Percentiles rank a stretch among this genome's conserved stretches.
phyloP scores from a whole-genome alignment of 2,797 vertebrate genomes.

The Liparis tanakae region DNA sequence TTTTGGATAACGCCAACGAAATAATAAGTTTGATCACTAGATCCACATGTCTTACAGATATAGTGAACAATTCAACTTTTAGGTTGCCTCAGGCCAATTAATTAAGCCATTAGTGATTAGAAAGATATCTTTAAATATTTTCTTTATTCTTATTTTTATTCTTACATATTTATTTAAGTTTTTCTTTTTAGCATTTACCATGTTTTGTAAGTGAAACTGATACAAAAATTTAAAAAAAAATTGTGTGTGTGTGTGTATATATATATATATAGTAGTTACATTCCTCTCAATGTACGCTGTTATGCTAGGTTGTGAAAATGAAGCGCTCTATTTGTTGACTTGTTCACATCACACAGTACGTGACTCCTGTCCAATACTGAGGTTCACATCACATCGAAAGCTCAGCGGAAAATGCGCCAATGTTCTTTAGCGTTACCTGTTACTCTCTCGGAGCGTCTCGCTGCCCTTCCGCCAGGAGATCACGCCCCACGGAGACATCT shows the following conservation, averaged over 20 bases:
- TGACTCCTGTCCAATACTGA: neutral
- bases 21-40: neutral
- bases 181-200: no score
- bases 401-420: slow-evolving; percentile 3
- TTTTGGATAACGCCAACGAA: neutral
- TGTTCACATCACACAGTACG: neutral
- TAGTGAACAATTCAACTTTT: neutral
- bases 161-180: no score
- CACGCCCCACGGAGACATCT: slow-evolving; percentile 93
- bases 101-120: neutral
- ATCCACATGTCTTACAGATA: neutral
- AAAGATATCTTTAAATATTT: neutral
- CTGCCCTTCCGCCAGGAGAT: slow-evolving; percentile 94
- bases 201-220: no score
- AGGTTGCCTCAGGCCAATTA: neutral
- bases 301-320: neutral
- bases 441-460: slow-evolving; percentile 87
- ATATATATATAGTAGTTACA: neutral
- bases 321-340: neutral
- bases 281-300: neutral
- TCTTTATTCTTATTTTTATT: no score
- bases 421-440: slow-evolving; percentile 85
- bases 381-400: slow-evolving; percentile 5
- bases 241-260: no score
- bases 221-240: no score